Evolutionary conservation across 2,113 vertebrate genomes (phyloP), one percentile per base, ranked within the genome.

Genomic region (Megaceryle torquata): DNA sequence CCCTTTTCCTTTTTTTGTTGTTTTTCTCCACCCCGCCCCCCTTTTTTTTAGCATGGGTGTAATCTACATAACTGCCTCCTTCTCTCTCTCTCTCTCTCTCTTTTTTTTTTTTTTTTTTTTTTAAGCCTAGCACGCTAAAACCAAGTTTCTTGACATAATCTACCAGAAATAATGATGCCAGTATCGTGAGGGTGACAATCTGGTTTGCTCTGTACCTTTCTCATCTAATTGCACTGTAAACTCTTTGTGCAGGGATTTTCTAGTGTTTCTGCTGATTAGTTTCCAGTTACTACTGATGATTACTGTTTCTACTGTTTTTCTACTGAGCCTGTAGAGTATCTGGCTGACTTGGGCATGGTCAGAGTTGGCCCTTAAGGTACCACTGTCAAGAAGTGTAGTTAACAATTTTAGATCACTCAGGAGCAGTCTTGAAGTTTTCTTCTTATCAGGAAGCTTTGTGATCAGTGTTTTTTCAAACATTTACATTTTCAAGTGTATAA

Each of bases 401-500:
- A 84, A 53, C 31, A 56, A 44, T 93, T 90, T 91, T 57, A 57
- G 48, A 54, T 88, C n/a, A 50, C 41, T 88, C 1, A 0, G 53
- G 69, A 68, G 18, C 11, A 59, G 63, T 53, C 57, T 43, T 54
- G 44, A 95, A 96, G 78, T 86, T 96, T 89, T 91, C 76, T 19
- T 86, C 48, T 2, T 87, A 77, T 56, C 67, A 28, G 41, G 61
- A 86, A 72, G 80, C 77, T 86, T 81, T 69, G 65, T 74, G 44
- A 74, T 71, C 51, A 63, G 56, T 35, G 51, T 7, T 82, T 53
- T 93, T 85, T 78, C 18, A 10, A 71, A 61, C 44, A 22, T 61
- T 70, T 86, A 90, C 43, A n/a, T 92, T 97, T 96, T 93, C 93
- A 78, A 95, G 91, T 70, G 75, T 83, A 89, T 48, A 33, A 74